These are phyloP conservation scores for Agonopterix subpropinquella DNA, from an alignment of 2,888 invertebrate genomes.

Conservation along the genomic window DNA sequence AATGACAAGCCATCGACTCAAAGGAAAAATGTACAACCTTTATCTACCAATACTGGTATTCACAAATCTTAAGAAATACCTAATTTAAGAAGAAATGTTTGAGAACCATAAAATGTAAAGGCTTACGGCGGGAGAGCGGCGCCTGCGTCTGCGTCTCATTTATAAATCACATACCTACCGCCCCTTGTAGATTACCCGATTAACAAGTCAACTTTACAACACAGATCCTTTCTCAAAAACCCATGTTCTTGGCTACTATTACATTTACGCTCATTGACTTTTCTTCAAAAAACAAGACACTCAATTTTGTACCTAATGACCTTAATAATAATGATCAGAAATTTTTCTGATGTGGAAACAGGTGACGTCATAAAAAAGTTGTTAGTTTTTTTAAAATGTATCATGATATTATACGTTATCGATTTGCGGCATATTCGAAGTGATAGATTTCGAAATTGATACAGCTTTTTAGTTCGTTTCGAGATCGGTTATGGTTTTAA, in stretches of 20 bases:
- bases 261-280: constrained; percentile 46
- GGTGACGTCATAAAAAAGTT: constrained; percentile 15
- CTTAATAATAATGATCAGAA: background rate
- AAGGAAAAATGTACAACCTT: too few relatives aligned
- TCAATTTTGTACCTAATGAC: background rate
- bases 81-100: constrained; percentile 24
- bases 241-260: constrained; percentile 43
- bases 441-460: constrained; percentile 44
- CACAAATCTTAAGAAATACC: background rate
- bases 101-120: constrained; percentile 33
- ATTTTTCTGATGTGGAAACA: constrained; percentile 6
- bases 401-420: constrained; percentile 22
- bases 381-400: constrained; percentile 17
- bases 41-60: too few relatives aligned
- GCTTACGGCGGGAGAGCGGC: constrained; percentile 40
- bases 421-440: constrained; percentile 31
- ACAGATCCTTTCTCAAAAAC: constrained; percentile 33
- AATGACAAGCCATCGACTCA: too few relatives aligned
- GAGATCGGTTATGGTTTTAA: constrained; percentile 10
- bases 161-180: constrained; percentile 54
- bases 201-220: constrained; percentile 57
- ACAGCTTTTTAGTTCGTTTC: constrained; percentile 21
- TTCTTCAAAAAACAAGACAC: constrained; percentile 10
- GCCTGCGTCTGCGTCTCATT: constrained; percentile 52
- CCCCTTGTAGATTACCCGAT: constrained; percentile 64